Conservation (phyloP, 2,797 vertebrate species). For the Clarias platycephalus region DNA sequence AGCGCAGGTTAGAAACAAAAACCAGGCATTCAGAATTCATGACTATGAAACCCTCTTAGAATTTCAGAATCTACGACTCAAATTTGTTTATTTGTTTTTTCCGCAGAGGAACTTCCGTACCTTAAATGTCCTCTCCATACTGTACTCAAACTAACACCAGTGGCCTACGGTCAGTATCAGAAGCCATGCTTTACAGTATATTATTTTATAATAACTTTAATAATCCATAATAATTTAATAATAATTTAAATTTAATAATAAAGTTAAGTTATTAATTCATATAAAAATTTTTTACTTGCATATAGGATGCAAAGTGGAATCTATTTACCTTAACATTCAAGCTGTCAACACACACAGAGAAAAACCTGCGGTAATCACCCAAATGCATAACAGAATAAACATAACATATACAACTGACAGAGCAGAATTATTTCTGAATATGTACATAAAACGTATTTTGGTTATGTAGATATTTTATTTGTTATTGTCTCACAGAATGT, state of each 20-base stretch:
- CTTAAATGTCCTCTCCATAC: slow-evolving; percentile 85
- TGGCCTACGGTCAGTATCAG: slow-evolving; percentile 77
- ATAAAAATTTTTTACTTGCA: background rate
- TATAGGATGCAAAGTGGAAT: slow-evolving; percentile 75
- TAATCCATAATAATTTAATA: no score
- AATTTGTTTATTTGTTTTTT: slow-evolving; percentile 13
- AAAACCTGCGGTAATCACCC: slow-evolving; percentile 67
- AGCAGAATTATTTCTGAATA: background rate
- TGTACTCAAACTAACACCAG: slow-evolving; percentile 85
- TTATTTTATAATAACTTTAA: background rate
- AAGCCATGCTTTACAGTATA: background rate
- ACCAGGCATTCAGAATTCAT: background rate
- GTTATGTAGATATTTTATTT: background rate
- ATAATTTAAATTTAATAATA: no score
- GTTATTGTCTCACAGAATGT: slow-evolving; percentile 70
- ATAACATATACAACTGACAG: background rate
- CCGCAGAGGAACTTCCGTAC: slow-evolving; percentile 81
- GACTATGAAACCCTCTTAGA: no score
- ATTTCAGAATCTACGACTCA: background rate
- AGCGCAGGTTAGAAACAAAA: slow-evolving; percentile 73
- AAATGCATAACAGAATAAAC: background rate
- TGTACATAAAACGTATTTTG: background rate
- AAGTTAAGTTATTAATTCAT: background rate
- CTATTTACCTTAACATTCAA: slow-evolving; percentile 75
- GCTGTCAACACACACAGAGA: slow-evolving; percentile 80